Base-by-base conservation (phyloP, 2,797 vertebrate species). In the Paguma larvata region DNA sequence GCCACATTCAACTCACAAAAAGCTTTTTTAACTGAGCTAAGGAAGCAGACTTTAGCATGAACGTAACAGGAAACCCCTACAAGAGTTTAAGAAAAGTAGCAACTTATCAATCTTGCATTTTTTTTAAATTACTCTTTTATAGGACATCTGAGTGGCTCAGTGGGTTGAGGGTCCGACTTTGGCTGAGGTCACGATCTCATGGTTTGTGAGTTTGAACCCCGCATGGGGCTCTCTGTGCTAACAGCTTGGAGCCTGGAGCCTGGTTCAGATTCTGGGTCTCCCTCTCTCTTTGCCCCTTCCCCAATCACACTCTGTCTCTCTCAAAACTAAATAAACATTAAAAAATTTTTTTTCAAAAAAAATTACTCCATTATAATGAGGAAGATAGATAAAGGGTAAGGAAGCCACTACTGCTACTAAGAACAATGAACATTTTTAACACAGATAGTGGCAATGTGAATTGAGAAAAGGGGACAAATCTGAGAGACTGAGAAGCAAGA, bases 381-480 rank as follows among this genome's bases (percentile, higher is more conserved):
- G 32, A 86, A 75, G 25, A 79, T 19, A 93, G 44, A 19, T 11
- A 75, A 80, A 3, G 1, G 7, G 16, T 34, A 5, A 89, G 44
- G 23, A 97, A 87, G 63, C 32, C 25, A 87, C 44, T 14, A 27
- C 12, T 75, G 13, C 38, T 94, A 38, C 34, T 79, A 77, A 87
- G 63, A 95, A 92, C n/a, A 82, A 85, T 8, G 6, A 48, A 5
- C 18, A 65, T 77, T 88, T 94, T 97, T 79, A 38, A 41, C 73
- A 67, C 41, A 34, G 46, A 32, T 2, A 27, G 67, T 48, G 41
- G 16, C 56, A 70, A 13, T 1, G 12, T 67, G 6, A 32, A 19
- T 44, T 32, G 30, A 13, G 21, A 53, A 1, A 46, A 41, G 32
- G 63, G 32, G 3, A 73, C 38, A 80, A 34, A 62, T 44, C 2